These are phyloP conservation scores for Rugalucina vietnamica DNA, from an alignment of 2,888 invertebrate genomes.

Conservation along the genomic window DNA sequence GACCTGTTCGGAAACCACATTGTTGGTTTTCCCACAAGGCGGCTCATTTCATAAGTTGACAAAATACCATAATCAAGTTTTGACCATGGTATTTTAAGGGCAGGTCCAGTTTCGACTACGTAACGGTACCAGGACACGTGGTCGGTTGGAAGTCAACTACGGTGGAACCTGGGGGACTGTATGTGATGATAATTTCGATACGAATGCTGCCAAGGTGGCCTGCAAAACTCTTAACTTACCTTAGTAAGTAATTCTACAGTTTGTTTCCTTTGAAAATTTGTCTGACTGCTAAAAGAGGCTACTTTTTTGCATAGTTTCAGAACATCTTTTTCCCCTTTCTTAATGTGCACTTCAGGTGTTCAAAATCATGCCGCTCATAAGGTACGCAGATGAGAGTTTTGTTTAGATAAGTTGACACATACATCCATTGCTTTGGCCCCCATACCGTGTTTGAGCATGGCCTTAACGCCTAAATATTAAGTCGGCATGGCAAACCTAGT, in stretches of 20 bases:
- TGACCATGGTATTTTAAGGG: not conserved
- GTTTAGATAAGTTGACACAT: too few species aligned
- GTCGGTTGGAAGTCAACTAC: constrained; percentile 64
- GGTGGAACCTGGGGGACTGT: constrained; percentile 74
- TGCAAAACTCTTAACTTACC: constrained; percentile 75
- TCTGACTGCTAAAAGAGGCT: not conserved
- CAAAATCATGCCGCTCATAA: too few species aligned
- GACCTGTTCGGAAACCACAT: too few species aligned
- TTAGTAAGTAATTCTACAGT: constrained; percentile 66
- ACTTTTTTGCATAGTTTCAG: not conserved
- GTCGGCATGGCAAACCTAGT: too few species aligned
- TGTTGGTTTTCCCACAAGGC: too few species aligned
- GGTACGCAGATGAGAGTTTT: too few species aligned
- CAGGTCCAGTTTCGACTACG: constrained; percentile 31
- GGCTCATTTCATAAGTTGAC: too few species aligned
- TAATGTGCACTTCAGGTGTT: not conserved
- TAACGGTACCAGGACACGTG: constrained; percentile 53
- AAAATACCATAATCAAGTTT: too few species aligned
- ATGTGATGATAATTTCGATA: constrained; percentile 78
- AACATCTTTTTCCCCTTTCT: not conserved
- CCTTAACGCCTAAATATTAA: too few species aligned
- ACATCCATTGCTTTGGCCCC: too few species aligned
- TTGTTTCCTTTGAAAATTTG: too few species aligned
- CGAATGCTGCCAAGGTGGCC: constrained; percentile 74
- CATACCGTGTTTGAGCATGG: too few species aligned